Evolutionary conservation across 2,888 invertebrate genomes (phyloP).

Genomic region (Zaprionus bogoriensis): DNA sequence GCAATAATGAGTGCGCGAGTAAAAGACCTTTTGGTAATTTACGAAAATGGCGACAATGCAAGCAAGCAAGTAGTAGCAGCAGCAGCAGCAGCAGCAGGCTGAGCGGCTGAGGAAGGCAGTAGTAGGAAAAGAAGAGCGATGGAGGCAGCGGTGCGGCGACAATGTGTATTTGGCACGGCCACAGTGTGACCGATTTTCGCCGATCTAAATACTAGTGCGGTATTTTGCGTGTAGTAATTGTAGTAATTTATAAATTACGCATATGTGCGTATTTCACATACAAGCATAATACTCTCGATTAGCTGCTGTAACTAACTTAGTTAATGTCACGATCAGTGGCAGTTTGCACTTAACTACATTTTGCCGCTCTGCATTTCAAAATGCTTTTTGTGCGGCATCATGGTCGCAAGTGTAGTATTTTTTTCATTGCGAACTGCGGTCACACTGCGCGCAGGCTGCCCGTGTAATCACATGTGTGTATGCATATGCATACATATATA

Average conservation of each 20-base stretch:
- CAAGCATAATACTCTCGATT: too few relatives aligned
- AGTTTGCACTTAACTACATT: neutral
- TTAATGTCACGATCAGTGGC: too few relatives aligned
- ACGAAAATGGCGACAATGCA: constrained; percentile 82
- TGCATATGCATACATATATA: constrained; percentile 20
- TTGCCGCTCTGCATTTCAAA: neutral
- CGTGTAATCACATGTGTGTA: constrained; percentile 73
- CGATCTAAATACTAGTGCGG: constrained; percentile 48
- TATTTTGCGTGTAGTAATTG: constrained; percentile 36
- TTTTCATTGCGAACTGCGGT: constrained; percentile 23
- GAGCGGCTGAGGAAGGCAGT: constrained; percentile 24
- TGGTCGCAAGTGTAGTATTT: neutral
- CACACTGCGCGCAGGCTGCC: constrained; percentile 47
- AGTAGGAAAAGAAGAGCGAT: constrained; percentile 27
- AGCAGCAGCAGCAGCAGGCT: too few relatives aligned
- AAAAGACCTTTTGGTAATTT: constrained; percentile 72
- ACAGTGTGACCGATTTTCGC: constrained; percentile 59
- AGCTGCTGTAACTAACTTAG: too few relatives aligned
- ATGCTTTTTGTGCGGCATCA: neutral
- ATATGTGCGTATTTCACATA: neutral
- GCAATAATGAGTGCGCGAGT: constrained; percentile 45
- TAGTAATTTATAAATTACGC: constrained; percentile 10
- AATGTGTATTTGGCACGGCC: constrained; percentile 71
- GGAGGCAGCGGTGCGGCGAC: constrained; percentile 25
- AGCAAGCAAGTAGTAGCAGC: too few relatives aligned